These are phyloP conservation scores for Sphyrna mokarran DNA, from an alignment of 2,113 vertebrate genomes.

Conservation along the genomic window DNA sequence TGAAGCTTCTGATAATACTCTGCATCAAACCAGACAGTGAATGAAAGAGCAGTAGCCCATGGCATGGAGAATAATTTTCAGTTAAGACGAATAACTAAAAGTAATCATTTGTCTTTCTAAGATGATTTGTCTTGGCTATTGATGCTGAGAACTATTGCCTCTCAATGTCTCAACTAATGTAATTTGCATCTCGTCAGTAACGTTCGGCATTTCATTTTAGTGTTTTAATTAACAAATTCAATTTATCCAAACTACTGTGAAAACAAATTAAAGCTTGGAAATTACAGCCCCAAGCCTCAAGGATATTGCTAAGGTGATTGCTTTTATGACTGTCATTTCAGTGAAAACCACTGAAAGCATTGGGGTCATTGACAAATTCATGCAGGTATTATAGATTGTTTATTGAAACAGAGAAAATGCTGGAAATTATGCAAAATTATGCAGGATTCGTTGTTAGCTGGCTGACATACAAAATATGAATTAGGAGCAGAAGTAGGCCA, in stretches of 20 bases:
- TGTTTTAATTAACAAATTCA: slow-evolving; percentile 99
- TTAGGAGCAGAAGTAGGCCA: too few relatives aligned
- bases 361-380: not conserved
- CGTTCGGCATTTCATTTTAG: slow-evolving; percentile 99
- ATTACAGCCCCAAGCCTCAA: slow-evolving; percentile 74
- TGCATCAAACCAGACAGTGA: slow-evolving; percentile 49
- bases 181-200: slow-evolving; percentile 99
- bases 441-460: not conserved
- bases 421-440: not conserved
- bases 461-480: not conserved
- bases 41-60: slow-evolving; percentile 56
- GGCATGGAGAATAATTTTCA: slow-evolving; percentile 55
- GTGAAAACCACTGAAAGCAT: not conserved
- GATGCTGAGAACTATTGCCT: slow-evolving; percentile 74
- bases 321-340: slow-evolving; percentile 40
- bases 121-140: slow-evolving; percentile 84
- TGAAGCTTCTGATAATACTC: not conserved
- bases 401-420: not conserved
- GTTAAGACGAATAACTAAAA: slow-evolving; percentile 59
- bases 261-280: slow-evolving; percentile 98
- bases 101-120: slow-evolving; percentile 68
- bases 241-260: slow-evolving; percentile 97
- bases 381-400: not conserved
- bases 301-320: slow-evolving; percentile 78
- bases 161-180: slow-evolving; percentile 83